A percentile compares a stretch with the other conserved stretches of the same genome.
These are phyloP conservation scores for Gulo gulo DNA, from an alignment of 2,113 vertebrate species.

Conservation along the genomic window DNA sequence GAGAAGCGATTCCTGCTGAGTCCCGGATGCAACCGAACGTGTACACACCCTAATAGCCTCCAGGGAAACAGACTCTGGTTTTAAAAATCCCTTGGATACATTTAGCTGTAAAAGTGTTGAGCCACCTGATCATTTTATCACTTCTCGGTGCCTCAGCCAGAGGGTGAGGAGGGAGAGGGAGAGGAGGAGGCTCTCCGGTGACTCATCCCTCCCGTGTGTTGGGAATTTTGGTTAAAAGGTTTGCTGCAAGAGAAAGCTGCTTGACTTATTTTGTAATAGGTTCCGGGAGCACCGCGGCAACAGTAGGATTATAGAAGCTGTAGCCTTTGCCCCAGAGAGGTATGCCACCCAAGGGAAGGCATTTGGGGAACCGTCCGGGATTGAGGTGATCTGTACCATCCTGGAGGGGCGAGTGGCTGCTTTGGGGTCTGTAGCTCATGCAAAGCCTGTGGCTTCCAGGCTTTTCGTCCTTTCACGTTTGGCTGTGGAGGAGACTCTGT, in stretches of 20 bases:
- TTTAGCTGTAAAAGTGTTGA: conserved; percentile 1
- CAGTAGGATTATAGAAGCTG: not conserved
- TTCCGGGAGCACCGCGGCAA: not conserved
- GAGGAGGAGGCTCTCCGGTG: not conserved
- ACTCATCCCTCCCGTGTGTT: not conserved
- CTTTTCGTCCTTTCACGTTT: not conserved
- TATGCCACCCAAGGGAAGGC: not conserved
- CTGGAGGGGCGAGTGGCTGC: not conserved
- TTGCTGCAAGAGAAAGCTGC: not conserved
- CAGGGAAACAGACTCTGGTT: not conserved
- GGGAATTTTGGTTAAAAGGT: not conserved
- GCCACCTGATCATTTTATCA: conserved; percentile 19
- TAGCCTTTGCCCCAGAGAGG: not conserved
- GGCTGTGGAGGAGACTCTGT: not conserved
- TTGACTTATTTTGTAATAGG: not conserved
- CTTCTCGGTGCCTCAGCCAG: not conserved
- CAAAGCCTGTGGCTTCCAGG: not conserved
- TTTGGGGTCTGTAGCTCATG: not conserved
- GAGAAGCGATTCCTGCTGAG: not conserved
- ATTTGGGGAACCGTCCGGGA: not conserved
- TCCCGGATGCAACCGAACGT: not conserved
- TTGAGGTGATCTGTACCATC: not conserved
- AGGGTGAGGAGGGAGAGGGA: not conserved
- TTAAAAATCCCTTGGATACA: not conserved
- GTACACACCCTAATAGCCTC: not conserved